Evolutionary conservation across 2,113 vertebrate species (phyloP).

Genomic region (Mobula birostris): DNA sequence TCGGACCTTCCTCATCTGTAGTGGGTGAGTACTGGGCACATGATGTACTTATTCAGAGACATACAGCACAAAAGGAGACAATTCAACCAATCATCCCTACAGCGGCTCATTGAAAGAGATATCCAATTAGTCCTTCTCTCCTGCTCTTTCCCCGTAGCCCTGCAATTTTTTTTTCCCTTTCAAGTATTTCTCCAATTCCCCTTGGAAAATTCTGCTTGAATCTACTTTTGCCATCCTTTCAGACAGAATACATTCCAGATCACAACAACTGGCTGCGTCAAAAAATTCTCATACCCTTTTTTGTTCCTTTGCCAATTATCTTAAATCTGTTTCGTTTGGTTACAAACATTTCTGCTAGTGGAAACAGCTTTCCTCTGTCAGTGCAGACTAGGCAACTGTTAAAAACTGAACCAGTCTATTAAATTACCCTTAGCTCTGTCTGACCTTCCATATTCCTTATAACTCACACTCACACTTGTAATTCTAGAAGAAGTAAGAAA

Average conservation of each 20-base stretch:
- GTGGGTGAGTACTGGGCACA: neutral
- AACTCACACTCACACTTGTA: no score
- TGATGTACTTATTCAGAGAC: neutral
- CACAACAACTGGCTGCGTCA: neutral
- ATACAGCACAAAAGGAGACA: no score
- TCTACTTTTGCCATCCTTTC: neutral
- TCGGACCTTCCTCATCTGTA: neutral
- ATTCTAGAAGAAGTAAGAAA: no score
- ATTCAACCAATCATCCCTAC: neutral
- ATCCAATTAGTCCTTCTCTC: neutral
- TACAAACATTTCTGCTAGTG: neutral
- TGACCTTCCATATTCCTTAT: no score
- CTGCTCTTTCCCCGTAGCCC: neutral
- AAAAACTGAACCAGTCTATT: no score
- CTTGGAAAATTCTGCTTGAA: neutral
- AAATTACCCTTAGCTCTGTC: no score
- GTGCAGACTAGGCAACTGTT: no score
- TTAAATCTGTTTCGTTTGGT: neutral
- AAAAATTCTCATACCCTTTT: neutral
- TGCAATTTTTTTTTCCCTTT: neutral
- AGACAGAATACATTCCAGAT: neutral
- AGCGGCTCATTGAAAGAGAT: neutral
- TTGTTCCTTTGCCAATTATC: neutral
- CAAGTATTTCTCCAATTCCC: conserved; percentile 7
- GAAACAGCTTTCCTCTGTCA: no score